These are phyloP conservation scores for Erannis defoliaria DNA, from an alignment of 2,888 invertebrate species.

Conservation along the genomic window DNA sequence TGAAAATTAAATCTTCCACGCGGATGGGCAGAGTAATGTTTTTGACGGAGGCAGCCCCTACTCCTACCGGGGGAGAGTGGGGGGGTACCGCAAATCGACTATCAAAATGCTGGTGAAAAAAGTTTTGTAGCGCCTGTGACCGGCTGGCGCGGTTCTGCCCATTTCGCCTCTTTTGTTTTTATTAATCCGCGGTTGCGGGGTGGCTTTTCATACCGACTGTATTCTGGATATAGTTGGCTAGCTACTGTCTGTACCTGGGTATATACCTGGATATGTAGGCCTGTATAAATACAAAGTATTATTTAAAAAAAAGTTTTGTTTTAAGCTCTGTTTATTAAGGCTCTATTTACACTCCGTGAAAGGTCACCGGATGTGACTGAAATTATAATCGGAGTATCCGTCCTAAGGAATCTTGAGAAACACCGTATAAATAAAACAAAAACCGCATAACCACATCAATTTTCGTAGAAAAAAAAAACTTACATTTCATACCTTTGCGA, in stretches of 20 bases:
- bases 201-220: constrained; percentile 1
- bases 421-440: too few species aligned
- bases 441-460: too few species aligned
- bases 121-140: constrained; percentile 74
- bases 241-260: not conserved
- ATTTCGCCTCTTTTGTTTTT: constrained; percentile 63
- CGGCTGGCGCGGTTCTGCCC: constrained; percentile 69
- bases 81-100: constrained; percentile 80
- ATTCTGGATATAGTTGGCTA: not conserved
- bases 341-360: too few species aligned
- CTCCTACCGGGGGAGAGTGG: constrained; percentile 55
- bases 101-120: constrained; percentile 83
- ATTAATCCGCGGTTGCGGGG: constrained; percentile 44
- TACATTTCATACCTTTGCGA: too few species aligned
- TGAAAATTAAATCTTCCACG: constrained; percentile 87
- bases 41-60: constrained; percentile 77
- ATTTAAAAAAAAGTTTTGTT: too few species aligned
- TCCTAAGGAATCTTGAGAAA: too few species aligned
- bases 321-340: too few species aligned
- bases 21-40: constrained; percentile 86
- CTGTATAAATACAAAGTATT: not conserved
- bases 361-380: too few species aligned
- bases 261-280: not conserved
- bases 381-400: too few species aligned
- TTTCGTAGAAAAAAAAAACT: too few species aligned